phyloP scores from a whole-genome alignment of 2,888 invertebrate genomes.

The Agriopis leucophaearia region DNA sequence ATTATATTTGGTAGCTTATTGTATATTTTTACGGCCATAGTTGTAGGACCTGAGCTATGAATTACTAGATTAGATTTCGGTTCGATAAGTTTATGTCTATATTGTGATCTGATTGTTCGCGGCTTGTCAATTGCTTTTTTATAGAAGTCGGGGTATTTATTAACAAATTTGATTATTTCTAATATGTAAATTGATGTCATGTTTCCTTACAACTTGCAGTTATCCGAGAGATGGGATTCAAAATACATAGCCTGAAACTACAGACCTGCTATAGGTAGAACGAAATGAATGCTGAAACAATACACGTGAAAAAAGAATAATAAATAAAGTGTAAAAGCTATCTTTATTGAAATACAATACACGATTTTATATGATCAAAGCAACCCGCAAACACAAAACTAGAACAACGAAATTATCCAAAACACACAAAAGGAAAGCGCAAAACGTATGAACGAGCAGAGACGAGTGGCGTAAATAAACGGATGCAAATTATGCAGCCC shows the following conservation, averaged over 20 bases:
- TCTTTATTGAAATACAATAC: neutral
- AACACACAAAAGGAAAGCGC: conserved; percentile 54
- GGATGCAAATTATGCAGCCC: conserved; percentile 64
- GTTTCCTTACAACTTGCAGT: neutral
- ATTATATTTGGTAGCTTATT: no score
- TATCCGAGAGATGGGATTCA: neutral
- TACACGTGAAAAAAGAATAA: neutral
- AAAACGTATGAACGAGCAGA: conserved; percentile 65
- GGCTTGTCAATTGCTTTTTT: no score
- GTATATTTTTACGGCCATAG: no score
- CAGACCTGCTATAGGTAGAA: neutral
- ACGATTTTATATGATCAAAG: neutral
- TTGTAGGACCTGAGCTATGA: no score
- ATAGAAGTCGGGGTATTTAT: no score
- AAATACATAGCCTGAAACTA: neutral
- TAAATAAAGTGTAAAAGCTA: neutral
- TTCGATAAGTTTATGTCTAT: no score
- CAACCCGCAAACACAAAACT: conserved; percentile 10
- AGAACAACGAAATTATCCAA: conserved; percentile 39
- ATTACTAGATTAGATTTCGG: no score
- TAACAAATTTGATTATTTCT: no score
- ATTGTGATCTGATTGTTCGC: no score
- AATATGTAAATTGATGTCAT: no score
- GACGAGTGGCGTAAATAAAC: conserved; percentile 76
- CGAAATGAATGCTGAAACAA: neutral